Evolutionary conservation across 2,888 invertebrate genomes (phyloP).

Genomic region (Heteropelma amictum): DNA sequence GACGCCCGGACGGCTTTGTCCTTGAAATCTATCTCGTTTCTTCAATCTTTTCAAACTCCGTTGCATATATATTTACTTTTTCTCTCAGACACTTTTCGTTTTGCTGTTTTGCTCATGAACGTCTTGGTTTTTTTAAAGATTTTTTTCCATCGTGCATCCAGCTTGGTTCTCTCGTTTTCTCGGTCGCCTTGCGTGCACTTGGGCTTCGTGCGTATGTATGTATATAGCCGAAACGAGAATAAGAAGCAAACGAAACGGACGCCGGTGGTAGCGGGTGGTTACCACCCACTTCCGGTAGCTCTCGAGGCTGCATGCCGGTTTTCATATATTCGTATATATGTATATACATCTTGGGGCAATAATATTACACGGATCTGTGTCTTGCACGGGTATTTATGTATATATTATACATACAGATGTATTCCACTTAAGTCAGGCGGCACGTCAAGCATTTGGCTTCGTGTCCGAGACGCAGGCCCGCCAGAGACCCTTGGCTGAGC

Average conservation of each 20-base stretch:
- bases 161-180: conserved; percentile 31
- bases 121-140: too few species aligned
- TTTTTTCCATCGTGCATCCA: not conserved
- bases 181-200: conserved; percentile 46
- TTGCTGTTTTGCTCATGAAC: too few species aligned
- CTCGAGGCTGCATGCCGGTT: conserved; percentile 60
- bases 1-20: conserved; percentile 64
- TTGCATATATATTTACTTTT: not conserved
- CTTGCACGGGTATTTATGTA: not conserved
- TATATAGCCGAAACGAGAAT: conserved; percentile 55
- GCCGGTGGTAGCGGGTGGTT: conserved; percentile 72
- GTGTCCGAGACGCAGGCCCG: conserved; percentile 33
- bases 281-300: conserved; percentile 73
- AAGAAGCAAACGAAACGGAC: conserved; percentile 61
- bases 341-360: conserved; percentile 43
- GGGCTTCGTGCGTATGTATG: not conserved
- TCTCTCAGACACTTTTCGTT: too few species aligned
- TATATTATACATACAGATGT: conserved; percentile 4
- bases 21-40: conserved; percentile 70
- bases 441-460: conserved; percentile 52
- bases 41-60: conserved; percentile 37
- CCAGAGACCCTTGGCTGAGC: not conserved
- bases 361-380: conserved; percentile 29
- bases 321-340: too few species aligned
- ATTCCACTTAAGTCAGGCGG: conserved; percentile 21